Evolutionary conservation across 2,113 vertebrate species (phyloP).

Genomic region (Tretioscincus oriximinensis): DNA sequence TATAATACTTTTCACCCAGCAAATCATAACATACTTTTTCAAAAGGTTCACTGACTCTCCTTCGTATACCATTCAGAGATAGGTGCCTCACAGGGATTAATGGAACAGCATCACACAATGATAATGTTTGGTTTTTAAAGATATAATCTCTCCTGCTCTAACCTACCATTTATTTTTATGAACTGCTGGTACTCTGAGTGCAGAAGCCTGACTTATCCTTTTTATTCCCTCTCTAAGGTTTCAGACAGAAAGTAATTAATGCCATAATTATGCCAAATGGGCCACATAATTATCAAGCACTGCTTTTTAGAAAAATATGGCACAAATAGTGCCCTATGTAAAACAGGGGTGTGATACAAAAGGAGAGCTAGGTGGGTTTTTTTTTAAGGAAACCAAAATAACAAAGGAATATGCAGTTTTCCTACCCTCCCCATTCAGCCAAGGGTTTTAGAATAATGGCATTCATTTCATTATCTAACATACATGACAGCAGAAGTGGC

Average conservation of each 20-base stretch:
- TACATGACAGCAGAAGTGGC: no score
- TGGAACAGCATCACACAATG: not conserved
- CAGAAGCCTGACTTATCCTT: slow-evolving; percentile 22
- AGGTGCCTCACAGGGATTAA: not conserved
- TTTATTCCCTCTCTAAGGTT: slow-evolving; percentile 31
- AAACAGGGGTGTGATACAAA: slow-evolving; percentile 40
- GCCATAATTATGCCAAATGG: slow-evolving; percentile 62
- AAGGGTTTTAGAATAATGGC: not conserved
- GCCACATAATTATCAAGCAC: slow-evolving; percentile 57
- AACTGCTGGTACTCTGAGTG: not conserved
- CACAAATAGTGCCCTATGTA: slow-evolving; percentile 34
- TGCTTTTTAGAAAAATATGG: slow-evolving; percentile 55
- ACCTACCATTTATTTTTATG: not conserved
- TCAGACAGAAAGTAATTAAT: slow-evolving; percentile 54
- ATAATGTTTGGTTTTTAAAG: not conserved
- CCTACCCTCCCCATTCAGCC: not conserved
- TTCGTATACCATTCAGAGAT: not conserved
- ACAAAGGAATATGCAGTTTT: not conserved
- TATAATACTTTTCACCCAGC: not conserved
- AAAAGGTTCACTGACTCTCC: slow-evolving; percentile 5
- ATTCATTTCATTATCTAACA: not conserved
- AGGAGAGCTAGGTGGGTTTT: not conserved
- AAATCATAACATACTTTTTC: slow-evolving; percentile 23
- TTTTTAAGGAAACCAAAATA: not conserved
- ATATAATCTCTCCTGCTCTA: not conserved